Base-by-base conservation (phyloP, 1,140 invertebrate species). In the Macrocentrus cingulum region DNA sequence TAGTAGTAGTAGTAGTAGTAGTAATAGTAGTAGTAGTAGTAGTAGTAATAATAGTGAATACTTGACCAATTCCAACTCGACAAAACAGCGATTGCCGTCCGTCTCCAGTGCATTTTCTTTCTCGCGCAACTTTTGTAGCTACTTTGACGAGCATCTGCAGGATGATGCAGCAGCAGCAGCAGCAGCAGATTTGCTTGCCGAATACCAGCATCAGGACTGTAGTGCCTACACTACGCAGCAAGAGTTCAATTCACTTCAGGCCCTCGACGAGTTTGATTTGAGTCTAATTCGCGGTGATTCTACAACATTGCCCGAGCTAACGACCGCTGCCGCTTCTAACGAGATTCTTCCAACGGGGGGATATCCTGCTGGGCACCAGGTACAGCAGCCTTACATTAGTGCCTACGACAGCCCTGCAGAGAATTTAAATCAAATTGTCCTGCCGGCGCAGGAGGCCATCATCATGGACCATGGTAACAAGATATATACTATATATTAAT, bases 251-350 rank as follows among this genome's bases (percentile, higher is more conserved):
- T 59, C 1, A 13, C 53, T 66, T 9, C 71, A 72, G 15, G 64
- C 62, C 4, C 57, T 68, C 0, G 71, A 77, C 1, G 76, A 77
- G 44, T 80, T 80, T 20, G 76, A 80, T 32, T 61, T 80, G 2
- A 77, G 72, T 48, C 60, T 77, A 4, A 79, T 80, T n/a, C 67
- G 77, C 20, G 74, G 76, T 0, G 75, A 80, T 37, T 76, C 77
- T 0, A 73, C 72, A 19, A 68, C 67, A n/a, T n/a, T n/a, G n/a
- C n/a, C n/a, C n/a, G n/a, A n/a, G 3, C 32, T 80, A 44, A 2
- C 52, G 1, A 52, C 51, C 1, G 52, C 46, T 32, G 62, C 54
- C 0, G 56, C 66, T 1, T 44, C 70, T 1, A 56, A 58, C 0
- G 65, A 61, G 0, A 37, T 62, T 0, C 52, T 65, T 0, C 60